These are phyloP conservation scores for Rotaria magnacalcarata DNA, from an alignment of 2,888 invertebrate genomes.

Conservation along the genomic window DNA sequence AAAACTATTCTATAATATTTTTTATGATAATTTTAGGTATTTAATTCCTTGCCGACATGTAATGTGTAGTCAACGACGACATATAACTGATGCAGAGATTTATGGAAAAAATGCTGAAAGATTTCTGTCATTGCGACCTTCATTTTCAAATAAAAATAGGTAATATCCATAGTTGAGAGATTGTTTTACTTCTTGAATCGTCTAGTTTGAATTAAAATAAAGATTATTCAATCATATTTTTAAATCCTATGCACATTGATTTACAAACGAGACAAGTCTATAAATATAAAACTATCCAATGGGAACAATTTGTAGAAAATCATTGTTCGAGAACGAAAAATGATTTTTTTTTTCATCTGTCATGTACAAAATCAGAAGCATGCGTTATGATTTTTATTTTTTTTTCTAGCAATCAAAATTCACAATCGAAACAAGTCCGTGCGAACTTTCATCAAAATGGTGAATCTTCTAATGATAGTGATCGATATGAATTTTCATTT, in stretches of 20 bases:
- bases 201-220: too few relatives aligned
- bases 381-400: neutral
- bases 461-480: neutral
- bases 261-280: too few relatives aligned
- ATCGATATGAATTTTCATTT: constrained; percentile 44
- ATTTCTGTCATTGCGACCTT: constrained; percentile 66
- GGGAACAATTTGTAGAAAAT: too few relatives aligned
- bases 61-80: constrained; percentile 73
- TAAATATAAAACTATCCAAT: too few relatives aligned
- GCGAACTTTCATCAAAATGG: neutral
- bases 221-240: too few relatives aligned
- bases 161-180: neutral
- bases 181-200: too few relatives aligned
- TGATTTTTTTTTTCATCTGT: too few relatives aligned
- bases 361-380: too few relatives aligned
- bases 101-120: constrained; percentile 72
- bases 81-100: constrained; percentile 63
- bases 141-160: constrained; percentile 12
- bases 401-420: neutral
- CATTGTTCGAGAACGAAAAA: too few relatives aligned
- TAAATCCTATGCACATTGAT: too few relatives aligned
- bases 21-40: constrained; percentile 64
- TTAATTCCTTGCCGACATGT: constrained; percentile 75
- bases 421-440: neutral
- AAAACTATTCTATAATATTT: too few relatives aligned